phyloP scores from a whole-genome alignment of 2,113 vertebrate species.

The Furnarius figulus region DNA sequence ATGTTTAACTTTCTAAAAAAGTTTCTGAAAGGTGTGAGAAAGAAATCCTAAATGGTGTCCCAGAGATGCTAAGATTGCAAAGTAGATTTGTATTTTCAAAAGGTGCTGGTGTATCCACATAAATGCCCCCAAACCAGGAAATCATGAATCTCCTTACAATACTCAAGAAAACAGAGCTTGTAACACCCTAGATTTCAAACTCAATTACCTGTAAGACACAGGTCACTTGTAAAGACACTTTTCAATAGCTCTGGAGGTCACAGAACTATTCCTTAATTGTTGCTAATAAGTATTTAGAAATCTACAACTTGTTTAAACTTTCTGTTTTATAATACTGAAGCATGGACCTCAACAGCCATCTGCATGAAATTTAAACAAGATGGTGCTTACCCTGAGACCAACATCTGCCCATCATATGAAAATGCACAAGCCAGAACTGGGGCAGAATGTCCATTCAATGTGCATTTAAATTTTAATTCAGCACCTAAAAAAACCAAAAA shows the following conservation, averaged over 20 bases:
- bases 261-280: neutral
- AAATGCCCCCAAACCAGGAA: neutral
- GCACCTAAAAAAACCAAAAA: constrained; percentile 68
- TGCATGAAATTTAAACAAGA: neutral
- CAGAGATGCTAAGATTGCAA: neutral
- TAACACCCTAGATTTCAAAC: neutral
- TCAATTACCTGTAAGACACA: neutral
- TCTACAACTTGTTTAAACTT: neutral
- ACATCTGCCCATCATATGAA: constrained; percentile 83
- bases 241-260: neutral
- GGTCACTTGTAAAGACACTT: neutral
- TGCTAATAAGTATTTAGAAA: neutral
- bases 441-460: constrained; percentile 79
- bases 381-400: constrained; percentile 84
- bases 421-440: constrained; percentile 88
- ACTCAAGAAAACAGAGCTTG: neutral
- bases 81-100: neutral
- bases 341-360: neutral
- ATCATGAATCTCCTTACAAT: neutral
- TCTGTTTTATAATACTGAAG: neutral
- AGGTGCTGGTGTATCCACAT: too few species aligned
- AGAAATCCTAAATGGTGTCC: neutral
- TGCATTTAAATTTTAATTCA: constrained; percentile 76
- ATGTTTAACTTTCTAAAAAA: neutral
- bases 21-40: neutral